Evolutionary conservation across 2,888 invertebrate species (phyloP).

Genomic region (Cataglyphis rosenhaueri): DNA sequence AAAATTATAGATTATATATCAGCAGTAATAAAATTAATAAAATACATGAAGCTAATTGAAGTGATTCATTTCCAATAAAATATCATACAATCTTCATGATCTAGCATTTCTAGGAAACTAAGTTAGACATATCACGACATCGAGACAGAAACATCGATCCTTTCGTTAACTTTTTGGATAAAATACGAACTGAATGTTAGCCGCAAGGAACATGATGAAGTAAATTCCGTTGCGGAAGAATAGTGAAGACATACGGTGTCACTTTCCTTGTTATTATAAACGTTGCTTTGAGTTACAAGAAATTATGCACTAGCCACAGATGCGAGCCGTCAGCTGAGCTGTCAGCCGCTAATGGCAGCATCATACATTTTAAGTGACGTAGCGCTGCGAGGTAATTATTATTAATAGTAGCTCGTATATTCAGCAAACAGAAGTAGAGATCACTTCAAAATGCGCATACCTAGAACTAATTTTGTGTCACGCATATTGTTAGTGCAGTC

Average conservation of each 20-base stretch:
- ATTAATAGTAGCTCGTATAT: slow-evolving; percentile 51
- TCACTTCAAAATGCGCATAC: slow-evolving; percentile 30
- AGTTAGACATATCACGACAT: slow-evolving; percentile 6
- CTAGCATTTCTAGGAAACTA: slow-evolving; percentile 5
- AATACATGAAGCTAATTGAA: slow-evolving; percentile 16
- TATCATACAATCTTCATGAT: not conserved
- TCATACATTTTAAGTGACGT: slow-evolving; percentile 39
- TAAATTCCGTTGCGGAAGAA: slow-evolving; percentile 52
- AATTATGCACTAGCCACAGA: slow-evolving; percentile 41
- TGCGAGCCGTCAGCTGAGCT: slow-evolving; percentile 37
- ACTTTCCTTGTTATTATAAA: slow-evolving; percentile 50
- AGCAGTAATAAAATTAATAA: not conserved
- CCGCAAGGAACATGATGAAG: slow-evolving; percentile 5
- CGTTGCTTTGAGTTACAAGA: slow-evolving; percentile 47
- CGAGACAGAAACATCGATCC: slow-evolving; percentile 5
- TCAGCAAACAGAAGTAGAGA: slow-evolving; percentile 46
- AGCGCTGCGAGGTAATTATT: slow-evolving; percentile 44
- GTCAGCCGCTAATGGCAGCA: slow-evolving; percentile 53
- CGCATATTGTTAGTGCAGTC: slow-evolving; percentile 13
- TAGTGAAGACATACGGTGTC: slow-evolving; percentile 51
- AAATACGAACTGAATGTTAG: slow-evolving; percentile 15
- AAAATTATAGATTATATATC: not conserved
- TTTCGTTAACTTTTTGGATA: slow-evolving; percentile 30
- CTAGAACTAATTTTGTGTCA: slow-evolving; percentile 43
- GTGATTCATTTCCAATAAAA: slow-evolving; percentile 29